Evolutionary conservation across 2,113 vertebrate species (phyloP).

Genomic region (Semnornis frantzii): DNA sequence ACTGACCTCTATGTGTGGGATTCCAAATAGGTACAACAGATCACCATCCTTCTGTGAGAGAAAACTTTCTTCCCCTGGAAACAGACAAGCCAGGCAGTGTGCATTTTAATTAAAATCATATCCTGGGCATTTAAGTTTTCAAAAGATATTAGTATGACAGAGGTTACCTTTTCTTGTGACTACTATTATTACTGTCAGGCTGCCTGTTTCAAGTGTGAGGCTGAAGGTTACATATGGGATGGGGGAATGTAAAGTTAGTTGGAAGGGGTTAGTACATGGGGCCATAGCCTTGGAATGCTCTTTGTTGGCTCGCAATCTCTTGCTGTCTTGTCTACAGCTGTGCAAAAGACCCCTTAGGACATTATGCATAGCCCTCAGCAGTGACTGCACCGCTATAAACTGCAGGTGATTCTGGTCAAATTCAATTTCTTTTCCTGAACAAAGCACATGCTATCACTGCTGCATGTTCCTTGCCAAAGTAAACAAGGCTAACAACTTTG

Average conservation of each 20-base stretch:
- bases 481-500: constrained; percentile 64
- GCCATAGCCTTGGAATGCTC: constrained; percentile 31
- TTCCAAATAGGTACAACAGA: not conserved
- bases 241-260: constrained; percentile 57
- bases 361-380: constrained; percentile 16
- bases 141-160: constrained; percentile 80
- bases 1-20: not conserved
- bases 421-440: constrained; percentile 59
- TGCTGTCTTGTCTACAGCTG: constrained; percentile 70
- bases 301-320: constrained; percentile 47
- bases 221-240: constrained; percentile 83
- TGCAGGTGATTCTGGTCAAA: constrained; percentile 79
- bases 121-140: constrained; percentile 81
- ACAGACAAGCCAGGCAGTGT: constrained; percentile 68
- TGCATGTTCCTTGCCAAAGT: constrained; percentile 70
- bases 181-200: constrained; percentile 80
- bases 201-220: constrained; percentile 66
- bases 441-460: constrained; percentile 26
- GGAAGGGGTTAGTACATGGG: constrained; percentile 54
- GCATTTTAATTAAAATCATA: constrained; percentile 83
- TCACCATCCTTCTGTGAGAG: constrained; percentile 16
- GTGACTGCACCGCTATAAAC: constrained; percentile 67
- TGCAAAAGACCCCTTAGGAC: constrained; percentile 48
- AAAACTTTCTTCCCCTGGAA: constrained; percentile 39
- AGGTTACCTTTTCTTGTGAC: constrained; percentile 78